Percentiles rank a stretch among this genome's conserved stretches.
These are phyloP conservation scores for Neodontobutis hainanensis DNA, from an alignment of 2,113 vertebrate genomes.

Conservation along the genomic window DNA sequence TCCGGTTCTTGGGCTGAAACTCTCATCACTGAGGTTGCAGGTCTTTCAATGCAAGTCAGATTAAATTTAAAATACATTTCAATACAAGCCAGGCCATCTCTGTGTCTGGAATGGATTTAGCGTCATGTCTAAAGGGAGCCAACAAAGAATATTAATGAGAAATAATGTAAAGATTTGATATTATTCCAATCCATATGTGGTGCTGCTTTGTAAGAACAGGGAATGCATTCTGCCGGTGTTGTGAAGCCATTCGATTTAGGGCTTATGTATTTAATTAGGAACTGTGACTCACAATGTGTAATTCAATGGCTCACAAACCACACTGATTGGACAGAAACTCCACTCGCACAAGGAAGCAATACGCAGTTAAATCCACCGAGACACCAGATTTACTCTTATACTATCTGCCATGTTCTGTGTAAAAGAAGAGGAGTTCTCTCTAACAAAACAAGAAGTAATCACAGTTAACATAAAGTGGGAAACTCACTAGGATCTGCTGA, in stretches of 20 bases:
- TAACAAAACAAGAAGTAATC: background rate
- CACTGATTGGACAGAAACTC: slow-evolving; percentile 11
- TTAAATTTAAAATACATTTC: no score
- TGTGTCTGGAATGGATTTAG: no score
- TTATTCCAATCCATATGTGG: no score
- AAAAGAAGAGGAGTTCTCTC: background rate
- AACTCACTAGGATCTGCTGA: background rate
- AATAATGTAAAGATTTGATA: no score
- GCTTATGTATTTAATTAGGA: background rate
- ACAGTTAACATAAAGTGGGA: background rate
- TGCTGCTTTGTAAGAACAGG: no score
- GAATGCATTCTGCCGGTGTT: background rate
- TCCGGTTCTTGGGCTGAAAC: no score
- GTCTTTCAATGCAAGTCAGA: no score
- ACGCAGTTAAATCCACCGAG: background rate
- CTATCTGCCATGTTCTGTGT: background rate
- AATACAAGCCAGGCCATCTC: no score
- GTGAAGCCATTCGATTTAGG: background rate
- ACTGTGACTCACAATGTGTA: background rate
- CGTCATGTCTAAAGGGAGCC: no score
- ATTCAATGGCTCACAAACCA: slow-evolving; percentile 8
- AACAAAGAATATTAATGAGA: no score
- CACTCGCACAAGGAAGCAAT: background rate
- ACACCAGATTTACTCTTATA: slow-evolving; percentile 1
- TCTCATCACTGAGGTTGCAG: no score